Base-by-base conservation (phyloP, 2,888 invertebrate genomes). In the Endotricha flammealis region DNA sequence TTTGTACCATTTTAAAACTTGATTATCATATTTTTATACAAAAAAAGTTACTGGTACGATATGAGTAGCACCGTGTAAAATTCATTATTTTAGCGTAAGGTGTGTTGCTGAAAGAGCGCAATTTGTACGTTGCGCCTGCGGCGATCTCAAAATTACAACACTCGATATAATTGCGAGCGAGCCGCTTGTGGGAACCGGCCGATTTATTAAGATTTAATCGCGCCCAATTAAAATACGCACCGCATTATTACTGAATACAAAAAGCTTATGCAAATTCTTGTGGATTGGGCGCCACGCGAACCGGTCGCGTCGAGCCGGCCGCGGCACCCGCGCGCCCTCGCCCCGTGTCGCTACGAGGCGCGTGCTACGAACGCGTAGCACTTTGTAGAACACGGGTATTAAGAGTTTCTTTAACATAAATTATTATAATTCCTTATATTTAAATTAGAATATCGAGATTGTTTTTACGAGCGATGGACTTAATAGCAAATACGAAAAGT, bases 191-290 rank as follows among this genome's bases (percentile, higher is more conserved):
- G 75, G 73, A 80, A 81, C 71, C 63, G 69, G 51, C 70, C 80
- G 76, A 79, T 79, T 79, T 79, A 82, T 83, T 80, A 80, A 80
- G 77, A 82, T 82, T 83, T 82, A 82, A 85, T 83, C 80, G 69
- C 55, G 50, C 50, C 70, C 76, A 81, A 83, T 81, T 81, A 81
- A 80, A 82, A 81, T 74, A 78, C 74, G 69, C 72, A 67, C 63
- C 64, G 64, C 68, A 68, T 75, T 71, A 76, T 76, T 75, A 72
- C 64, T 44, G 62, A 66, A 65, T 57, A 70, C 71, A 75, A 75
- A 72, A 72, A 73, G 55, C 55, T 64, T 76, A 79, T 74, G 74
- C 68, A 68, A 76, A 76, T 76, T 64, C 59, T 49, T 42, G 38
- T 37, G 45, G 51, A 50, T 50, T 36, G 38, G 57, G 57, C 65